These are phyloP conservation scores for Myotis planiceps DNA, from an alignment of 2,797 vertebrate species.

Conservation along the genomic window DNA sequence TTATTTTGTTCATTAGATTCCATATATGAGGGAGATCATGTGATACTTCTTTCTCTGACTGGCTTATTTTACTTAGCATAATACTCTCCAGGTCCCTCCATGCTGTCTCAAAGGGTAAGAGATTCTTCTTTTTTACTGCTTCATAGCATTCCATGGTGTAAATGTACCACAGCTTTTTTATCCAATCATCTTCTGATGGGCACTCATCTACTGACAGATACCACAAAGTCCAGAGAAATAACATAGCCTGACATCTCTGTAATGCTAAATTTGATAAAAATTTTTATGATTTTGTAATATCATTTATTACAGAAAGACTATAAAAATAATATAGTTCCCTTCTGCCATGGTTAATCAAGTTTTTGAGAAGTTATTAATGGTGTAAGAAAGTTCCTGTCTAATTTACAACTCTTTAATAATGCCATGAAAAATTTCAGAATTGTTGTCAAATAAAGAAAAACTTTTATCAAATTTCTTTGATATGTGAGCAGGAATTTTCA, in stretches of 20 bases:
- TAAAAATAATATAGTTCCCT: constrained; percentile 1
- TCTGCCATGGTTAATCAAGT: not conserved
- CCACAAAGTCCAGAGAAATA: not conserved
- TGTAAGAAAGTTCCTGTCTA: constrained; percentile 16
- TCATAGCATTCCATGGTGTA: no score
- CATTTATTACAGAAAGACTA: not conserved
- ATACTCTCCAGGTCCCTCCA: no score
- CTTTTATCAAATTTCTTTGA: not conserved
- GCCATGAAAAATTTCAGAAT: not conserved
- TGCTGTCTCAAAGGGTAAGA: no score
- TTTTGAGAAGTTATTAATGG: not conserved
- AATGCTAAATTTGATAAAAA: not conserved
- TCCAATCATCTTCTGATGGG: no score
- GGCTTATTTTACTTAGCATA: no score
- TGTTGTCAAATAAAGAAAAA: not conserved
- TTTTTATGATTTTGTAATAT: not conserved
- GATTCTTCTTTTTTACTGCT: no score
- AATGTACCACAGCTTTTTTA: no score
- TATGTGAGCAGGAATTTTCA: not conserved
- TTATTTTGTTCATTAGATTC: no score
- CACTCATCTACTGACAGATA: not conserved
- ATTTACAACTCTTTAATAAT: not conserved
- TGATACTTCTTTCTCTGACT: no score
- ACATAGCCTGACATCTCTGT: not conserved
- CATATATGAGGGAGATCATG: no score